Evolutionary conservation across 2,888 invertebrate species (phyloP).

Genomic region (Diloba caeruleocephala): DNA sequence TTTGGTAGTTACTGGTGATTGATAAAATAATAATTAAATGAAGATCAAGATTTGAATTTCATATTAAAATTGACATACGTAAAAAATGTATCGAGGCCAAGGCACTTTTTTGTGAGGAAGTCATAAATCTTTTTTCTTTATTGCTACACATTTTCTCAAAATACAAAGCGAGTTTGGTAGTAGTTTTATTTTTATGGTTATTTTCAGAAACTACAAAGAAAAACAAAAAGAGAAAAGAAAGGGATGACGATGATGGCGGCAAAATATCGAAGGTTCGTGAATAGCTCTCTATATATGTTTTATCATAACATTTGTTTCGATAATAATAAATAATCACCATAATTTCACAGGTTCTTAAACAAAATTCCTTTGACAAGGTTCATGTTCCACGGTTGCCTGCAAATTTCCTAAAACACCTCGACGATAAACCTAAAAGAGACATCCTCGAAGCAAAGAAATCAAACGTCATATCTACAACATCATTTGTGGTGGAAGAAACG

Average conservation of each 20-base stretch:
- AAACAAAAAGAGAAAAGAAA: constrained; percentile 75
- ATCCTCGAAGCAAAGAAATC: constrained; percentile 53
- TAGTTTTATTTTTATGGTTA: not conserved
- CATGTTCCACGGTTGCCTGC: constrained; percentile 73
- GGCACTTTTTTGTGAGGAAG: no score
- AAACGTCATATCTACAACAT: constrained; percentile 71
- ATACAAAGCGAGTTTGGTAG: not conserved
- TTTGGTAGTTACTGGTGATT: not conserved
- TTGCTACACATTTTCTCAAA: no score
- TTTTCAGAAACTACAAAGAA: constrained; percentile 51
- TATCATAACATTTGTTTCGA: not conserved
- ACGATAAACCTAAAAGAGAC: constrained; percentile 66
- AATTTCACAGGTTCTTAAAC: constrained; percentile 67
- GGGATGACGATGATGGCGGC: constrained; percentile 67
- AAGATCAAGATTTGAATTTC: no score
- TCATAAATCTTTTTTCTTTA: no score
- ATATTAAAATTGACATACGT: no score
- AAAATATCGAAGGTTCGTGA: constrained; percentile 66
- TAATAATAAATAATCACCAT: not conserved
- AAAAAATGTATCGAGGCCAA: no score
- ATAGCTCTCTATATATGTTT: not conserved
- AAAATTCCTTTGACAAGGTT: constrained; percentile 68
- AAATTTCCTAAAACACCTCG: constrained; percentile 71
- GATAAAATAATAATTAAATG: not conserved
- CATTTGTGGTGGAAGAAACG: constrained; percentile 75